A percentile compares a stretch with the other conserved stretches of the same genome.
These are phyloP conservation scores for Squalus acanthias DNA, from an alignment of 2,797 vertebrate species.

Conservation along the genomic window DNA sequence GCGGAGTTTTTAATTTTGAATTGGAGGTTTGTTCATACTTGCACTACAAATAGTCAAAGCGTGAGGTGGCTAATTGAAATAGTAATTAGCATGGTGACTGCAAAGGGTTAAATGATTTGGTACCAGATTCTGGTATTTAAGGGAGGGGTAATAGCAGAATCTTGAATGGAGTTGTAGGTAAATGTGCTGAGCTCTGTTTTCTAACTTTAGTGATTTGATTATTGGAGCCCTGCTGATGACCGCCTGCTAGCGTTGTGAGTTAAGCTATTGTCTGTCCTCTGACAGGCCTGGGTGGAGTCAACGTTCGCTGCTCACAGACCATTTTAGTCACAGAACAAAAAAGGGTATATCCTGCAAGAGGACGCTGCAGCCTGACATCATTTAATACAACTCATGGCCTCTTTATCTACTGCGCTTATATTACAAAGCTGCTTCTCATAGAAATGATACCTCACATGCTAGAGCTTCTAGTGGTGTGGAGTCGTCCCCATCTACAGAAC, in stretches of 20 bases:
- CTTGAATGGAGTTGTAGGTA: not conserved
- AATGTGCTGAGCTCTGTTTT: conserved; percentile 38
- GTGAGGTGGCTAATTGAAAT: not conserved
- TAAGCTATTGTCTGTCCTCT: conserved; percentile 4
- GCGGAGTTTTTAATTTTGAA: not conserved
- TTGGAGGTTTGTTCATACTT: not conserved
- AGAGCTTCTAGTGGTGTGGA: too few relatives aligned
- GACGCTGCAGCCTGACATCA: conserved; percentile 43
- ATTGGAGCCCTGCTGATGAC: not conserved
- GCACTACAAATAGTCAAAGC: not conserved
- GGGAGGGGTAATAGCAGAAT: not conserved
- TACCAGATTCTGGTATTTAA: not conserved
- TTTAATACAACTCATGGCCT: not conserved
- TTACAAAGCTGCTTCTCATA: too few relatives aligned
- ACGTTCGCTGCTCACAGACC: conserved; percentile 41
- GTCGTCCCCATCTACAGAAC: too few relatives aligned
- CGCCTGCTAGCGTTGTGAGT: conserved; percentile 41
- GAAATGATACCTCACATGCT: too few relatives aligned
- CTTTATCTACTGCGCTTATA: not conserved
- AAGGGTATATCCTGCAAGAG: conserved; percentile 41
- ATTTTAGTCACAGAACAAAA: conserved; percentile 48
- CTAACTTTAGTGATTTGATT: conserved; percentile 39
- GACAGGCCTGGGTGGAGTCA: conserved; percentile 37
- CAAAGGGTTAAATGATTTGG: not conserved
- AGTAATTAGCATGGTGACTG: not conserved